Base-by-base conservation (phyloP, 2,888 invertebrate genomes). In the Cephus runcator region DNA sequence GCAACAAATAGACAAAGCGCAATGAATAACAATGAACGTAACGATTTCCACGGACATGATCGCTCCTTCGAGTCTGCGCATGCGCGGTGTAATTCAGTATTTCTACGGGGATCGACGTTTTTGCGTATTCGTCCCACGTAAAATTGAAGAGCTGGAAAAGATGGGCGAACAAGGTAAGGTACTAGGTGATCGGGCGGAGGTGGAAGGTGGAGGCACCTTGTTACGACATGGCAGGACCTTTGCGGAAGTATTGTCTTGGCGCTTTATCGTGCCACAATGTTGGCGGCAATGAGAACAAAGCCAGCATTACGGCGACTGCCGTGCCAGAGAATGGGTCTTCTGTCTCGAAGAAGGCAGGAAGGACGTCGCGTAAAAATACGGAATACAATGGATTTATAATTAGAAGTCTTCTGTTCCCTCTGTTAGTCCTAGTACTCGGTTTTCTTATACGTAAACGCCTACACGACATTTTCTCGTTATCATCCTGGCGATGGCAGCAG, bases 191-290 rank as follows among this genome's bases (percentile, higher is more conserved):
- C 15, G 40, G 40, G 40, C 6, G 82, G 80, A 83, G 81, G 84
- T 12, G 73, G 73, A 73, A 34, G 35, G 33, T 34, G 71, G 83
- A 85, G 83, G 85, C 83, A 83, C 85, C 85, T 86, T 85, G 86
- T 88, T 88, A 85, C 84, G 84, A 80, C 82, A 85, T 40, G 86
- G 80, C 85, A 86, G 84, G 85, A 87, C 85, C 86, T 87, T 84
- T 78, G 81, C 80, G 77, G 79, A 76, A 79, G 83, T 83, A 85
- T 89, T 89, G 89, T 89, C 87, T 87, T 87, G 79, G 84, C 87
- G 87, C 87, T 88, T 89, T 89, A 88, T 89, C 89, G 88, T 86
- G 87, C 86, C 85, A 89, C 88, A 88, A 88, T 89, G 89, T 89
- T 86, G 40, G 83, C 86, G 83, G 89, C 88, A 88, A 88, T 89